phyloP scores from a whole-genome alignment of 2,113 vertebrate species.

The Fregata magnificens region DNA sequence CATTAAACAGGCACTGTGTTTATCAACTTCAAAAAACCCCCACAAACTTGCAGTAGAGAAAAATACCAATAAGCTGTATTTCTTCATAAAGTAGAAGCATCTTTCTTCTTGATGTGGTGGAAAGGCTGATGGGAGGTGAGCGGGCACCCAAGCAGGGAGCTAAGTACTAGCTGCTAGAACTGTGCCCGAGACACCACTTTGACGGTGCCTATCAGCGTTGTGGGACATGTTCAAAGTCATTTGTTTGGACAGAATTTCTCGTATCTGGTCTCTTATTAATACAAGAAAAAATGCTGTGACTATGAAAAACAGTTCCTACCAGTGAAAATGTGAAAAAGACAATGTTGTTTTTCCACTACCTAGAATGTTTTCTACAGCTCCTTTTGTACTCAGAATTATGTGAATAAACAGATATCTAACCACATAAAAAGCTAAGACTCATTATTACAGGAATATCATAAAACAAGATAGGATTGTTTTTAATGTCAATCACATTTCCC shows the following conservation, averaged over 20 bases:
- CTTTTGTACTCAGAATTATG: neutral
- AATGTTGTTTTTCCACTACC: neutral
- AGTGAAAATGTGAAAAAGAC: neutral
- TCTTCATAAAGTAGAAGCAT: neutral
- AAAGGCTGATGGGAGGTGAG: neutral
- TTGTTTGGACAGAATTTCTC: neutral
- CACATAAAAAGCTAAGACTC: neutral
- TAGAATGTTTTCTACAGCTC: neutral
- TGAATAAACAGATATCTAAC: neutral
- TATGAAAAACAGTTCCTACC: neutral
- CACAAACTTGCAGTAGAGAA: neutral
- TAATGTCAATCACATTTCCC: conserved; percentile 9
- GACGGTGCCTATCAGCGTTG: accelerated
- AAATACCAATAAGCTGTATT: neutral
- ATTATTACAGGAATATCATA: neutral
- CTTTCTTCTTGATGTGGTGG: neutral
- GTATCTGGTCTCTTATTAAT: neutral
- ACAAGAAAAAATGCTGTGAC: neutral
- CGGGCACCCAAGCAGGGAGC: neutral
- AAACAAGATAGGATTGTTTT: conserved; percentile 12
- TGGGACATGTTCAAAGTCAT: neutral
- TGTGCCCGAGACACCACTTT: neutral
- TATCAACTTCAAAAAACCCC: neutral
- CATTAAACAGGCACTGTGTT: neutral
- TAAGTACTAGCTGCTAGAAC: neutral